Evolutionary conservation across 2,113 vertebrate genomes (phyloP).

Genomic region (Noturus placidus): DNA sequence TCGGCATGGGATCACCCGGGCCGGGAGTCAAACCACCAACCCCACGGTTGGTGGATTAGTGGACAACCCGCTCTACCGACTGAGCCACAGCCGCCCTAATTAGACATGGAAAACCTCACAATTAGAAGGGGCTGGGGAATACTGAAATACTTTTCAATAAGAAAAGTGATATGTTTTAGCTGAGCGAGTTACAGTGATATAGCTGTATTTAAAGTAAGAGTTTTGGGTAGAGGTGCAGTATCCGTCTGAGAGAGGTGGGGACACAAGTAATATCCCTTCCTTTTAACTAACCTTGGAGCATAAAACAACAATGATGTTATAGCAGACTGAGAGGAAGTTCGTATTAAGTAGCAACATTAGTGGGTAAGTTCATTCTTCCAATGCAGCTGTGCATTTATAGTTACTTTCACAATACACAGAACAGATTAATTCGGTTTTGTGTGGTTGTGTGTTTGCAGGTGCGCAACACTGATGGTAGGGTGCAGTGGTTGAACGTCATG

Average conservation of each 20-base stretch:
- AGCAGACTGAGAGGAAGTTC: conserved; percentile 66
- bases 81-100: too few relatives aligned
- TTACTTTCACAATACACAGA: conserved; percentile 45
- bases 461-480: conserved; percentile 16
- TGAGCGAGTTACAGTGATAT: not conserved
- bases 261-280: conserved; percentile 52
- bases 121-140: not conserved
- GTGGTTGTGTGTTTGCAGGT: conserved; percentile 33
- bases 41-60: too few relatives aligned
- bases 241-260: conserved; percentile 11
- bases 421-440: conserved; percentile 30
- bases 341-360: conserved; percentile 65
- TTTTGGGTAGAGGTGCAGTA: conserved; percentile 14
- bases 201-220: not conserved
- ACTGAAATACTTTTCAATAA: not conserved
- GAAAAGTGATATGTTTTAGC: not conserved
- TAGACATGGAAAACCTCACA: not conserved
- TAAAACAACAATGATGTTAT: conserved; percentile 71
- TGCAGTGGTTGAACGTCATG: conserved; percentile 21
- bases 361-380: conserved; percentile 61
- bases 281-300: conserved; percentile 61
- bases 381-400: conserved; percentile 65
- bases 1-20: too few relatives aligned
- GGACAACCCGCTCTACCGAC: too few relatives aligned
- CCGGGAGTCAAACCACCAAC: too few relatives aligned